phyloP scores from a whole-genome alignment of 2,113 vertebrate species.

The Tauraco erythrolophus region DNA sequence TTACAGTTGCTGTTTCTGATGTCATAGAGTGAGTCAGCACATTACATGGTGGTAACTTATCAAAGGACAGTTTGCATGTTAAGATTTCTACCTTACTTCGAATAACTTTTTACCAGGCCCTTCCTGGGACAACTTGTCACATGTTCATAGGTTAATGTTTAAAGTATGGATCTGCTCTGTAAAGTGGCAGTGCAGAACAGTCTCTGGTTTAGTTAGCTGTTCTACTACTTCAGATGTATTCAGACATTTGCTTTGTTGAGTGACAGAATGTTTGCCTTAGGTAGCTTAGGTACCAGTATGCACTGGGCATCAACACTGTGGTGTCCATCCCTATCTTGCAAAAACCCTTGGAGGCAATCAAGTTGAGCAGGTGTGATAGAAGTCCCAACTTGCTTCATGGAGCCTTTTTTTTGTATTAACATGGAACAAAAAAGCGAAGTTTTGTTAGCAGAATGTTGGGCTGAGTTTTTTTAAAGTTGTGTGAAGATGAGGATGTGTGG shows the following conservation, averaged over 20 bases:
- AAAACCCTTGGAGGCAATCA: background rate
- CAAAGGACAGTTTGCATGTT: background rate
- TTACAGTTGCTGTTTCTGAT: background rate
- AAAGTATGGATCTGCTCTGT: background rate
- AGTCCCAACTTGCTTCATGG: background rate
- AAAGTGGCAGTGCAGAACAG: background rate
- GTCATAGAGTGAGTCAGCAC: background rate
- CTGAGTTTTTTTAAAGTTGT: background rate
- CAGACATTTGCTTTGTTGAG: background rate
- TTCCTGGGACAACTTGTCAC: background rate
- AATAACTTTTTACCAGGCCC: background rate
- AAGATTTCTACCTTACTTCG: background rate
- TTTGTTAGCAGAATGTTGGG: background rate
- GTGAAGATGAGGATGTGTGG: background rate
- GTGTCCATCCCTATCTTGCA: background rate
- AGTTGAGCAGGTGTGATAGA: background rate
- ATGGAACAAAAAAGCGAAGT: background rate
- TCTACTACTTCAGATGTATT: background rate
- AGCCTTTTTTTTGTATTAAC: background rate
- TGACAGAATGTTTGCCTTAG: background rate
- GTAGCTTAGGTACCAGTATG: background rate
- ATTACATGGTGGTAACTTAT: background rate
- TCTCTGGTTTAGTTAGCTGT: background rate
- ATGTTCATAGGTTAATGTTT: background rate
- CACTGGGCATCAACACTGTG: background rate